A percentile compares a stretch with the other conserved stretches of the same genome.
phyloP scores from a whole-genome alignment of 2,797 vertebrate genomes.

The Gymnothorax reevesii region DNA sequence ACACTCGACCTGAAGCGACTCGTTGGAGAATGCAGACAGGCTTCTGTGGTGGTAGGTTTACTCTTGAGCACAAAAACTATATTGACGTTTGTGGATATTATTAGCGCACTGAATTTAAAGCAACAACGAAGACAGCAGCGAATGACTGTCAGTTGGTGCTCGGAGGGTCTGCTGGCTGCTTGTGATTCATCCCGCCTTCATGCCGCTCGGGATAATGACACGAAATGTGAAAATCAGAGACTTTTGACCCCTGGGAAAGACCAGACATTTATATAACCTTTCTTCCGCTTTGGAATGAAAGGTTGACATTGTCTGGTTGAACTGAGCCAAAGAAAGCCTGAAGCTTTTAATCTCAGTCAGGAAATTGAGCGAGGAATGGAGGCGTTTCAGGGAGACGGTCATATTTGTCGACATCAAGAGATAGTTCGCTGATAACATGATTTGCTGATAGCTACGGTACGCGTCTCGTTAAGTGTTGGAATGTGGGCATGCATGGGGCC shows the following conservation, averaged over 20 bases:
- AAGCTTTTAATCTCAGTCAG: neutral
- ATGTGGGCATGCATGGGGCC: neutral
- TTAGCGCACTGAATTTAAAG: neutral
- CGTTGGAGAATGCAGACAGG: neutral
- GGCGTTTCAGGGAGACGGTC: neutral
- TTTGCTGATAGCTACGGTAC: neutral
- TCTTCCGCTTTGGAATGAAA: neutral
- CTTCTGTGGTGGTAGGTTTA: neutral
- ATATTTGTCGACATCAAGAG: neutral
- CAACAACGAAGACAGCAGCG: neutral
- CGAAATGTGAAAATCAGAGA: neutral
- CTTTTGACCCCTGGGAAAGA: neutral
- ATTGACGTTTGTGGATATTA: slow-evolving; percentile 10
- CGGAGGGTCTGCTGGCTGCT: neutral
- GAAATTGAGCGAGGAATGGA: neutral
- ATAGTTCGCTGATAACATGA: neutral
- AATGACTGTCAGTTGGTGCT: neutral
- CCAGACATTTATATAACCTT: slow-evolving; percentile 22
- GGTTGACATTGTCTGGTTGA: neutral
- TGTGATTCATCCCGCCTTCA: neutral
- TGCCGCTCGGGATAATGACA: neutral
- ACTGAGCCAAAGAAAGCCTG: slow-evolving; percentile 3
- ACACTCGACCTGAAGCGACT: neutral
- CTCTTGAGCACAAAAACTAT: slow-evolving; percentile 2
- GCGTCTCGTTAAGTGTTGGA: neutral